These are phyloP conservation scores for Pterois miles DNA, from an alignment of 2,797 vertebrate species.

Conservation along the genomic window DNA sequence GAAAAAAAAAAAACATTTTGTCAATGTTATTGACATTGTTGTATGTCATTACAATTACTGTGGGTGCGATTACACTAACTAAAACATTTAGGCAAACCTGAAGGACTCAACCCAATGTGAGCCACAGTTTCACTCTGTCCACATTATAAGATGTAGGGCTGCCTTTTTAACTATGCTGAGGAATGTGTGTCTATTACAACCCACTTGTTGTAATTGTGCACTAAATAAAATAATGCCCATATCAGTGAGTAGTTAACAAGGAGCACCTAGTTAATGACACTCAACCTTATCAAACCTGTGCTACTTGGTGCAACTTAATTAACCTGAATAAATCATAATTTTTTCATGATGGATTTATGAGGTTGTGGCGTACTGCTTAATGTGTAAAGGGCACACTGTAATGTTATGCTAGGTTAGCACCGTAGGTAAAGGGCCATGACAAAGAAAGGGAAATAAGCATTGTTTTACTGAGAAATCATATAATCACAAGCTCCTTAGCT, in stretches of 20 bases:
- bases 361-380: neutral
- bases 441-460: too few relatives aligned
- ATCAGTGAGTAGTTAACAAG: neutral
- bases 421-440: too few relatives aligned
- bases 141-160: neutral
- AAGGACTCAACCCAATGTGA: neutral
- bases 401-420: neutral
- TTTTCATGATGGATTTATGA: neutral
- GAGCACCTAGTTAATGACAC: neutral
- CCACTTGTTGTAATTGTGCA: neutral
- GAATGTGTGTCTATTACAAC: neutral
- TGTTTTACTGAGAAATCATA: too few relatives aligned
- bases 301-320: neutral
- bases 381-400: neutral
- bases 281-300: neutral
- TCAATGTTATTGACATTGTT: neutral
- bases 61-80: neutral
- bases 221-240: neutral
- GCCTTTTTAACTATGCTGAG: neutral
- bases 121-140: neutral
- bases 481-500: too few relatives aligned
- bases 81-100: neutral
- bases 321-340: too few relatives aligned
- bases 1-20: too few relatives aligned
- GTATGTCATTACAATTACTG: neutral